These are phyloP conservation scores for Corynorhinus townsendii DNA, from an alignment of 2,113 vertebrate species.

Conservation along the genomic window DNA sequence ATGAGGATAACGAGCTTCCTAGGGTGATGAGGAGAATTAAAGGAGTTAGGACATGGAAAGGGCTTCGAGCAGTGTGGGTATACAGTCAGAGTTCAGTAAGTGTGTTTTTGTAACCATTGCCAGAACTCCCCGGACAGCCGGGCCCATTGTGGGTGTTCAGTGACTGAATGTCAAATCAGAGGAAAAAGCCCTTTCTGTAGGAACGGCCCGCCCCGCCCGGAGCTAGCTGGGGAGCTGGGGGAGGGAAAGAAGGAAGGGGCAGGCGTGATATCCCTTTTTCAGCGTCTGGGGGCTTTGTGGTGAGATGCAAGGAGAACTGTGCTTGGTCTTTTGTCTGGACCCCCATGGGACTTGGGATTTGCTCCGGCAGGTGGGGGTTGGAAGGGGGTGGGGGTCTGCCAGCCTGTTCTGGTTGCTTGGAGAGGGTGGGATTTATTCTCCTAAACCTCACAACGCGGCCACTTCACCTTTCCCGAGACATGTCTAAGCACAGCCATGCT, in stretches of 20 bases:
- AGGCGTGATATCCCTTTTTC: not conserved
- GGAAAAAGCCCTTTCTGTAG: not conserved
- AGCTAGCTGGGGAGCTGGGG: not conserved
- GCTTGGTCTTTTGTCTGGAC: not conserved
- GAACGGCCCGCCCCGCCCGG: too few relatives aligned
- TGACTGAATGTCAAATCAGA: not conserved
- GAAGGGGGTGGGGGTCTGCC: not conserved
- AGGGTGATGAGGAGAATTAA: not conserved
- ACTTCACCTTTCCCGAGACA: not conserved
- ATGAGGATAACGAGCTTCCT: not conserved
- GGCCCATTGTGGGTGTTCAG: not conserved
- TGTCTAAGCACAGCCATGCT: slow-evolving; percentile 16
- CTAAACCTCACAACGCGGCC: not conserved
- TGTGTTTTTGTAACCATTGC: not conserved
- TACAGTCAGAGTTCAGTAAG: not conserved
- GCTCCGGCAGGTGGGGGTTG: not conserved
- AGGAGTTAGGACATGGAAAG: not conserved
- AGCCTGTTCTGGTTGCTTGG: not conserved
- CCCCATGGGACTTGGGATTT: not conserved
- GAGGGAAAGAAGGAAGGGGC: not conserved
- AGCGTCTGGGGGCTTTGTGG: not conserved
- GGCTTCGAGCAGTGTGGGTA: not conserved
- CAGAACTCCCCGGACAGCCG: not conserved
- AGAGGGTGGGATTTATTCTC: not conserved
- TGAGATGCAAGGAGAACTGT: not conserved